Evolutionary conservation across 64 coral and sea anemone species (phyloP).

Genomic region (Montipora cactus): DNA sequence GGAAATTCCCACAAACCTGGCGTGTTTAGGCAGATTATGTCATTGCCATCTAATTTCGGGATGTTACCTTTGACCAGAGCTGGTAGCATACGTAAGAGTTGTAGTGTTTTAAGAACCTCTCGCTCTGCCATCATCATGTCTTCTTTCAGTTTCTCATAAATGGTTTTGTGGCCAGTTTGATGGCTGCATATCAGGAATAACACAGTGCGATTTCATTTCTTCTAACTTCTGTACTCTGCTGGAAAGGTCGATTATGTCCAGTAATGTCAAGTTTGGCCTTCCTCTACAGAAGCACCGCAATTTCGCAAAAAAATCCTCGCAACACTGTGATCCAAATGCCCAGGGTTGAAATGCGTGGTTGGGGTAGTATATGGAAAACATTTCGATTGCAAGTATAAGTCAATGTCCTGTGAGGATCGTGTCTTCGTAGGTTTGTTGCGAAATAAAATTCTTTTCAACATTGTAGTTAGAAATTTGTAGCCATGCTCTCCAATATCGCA

Average conservation of each 20-base stretch:
- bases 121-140: background rate
- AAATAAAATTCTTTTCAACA: no score
- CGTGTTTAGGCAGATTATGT: no score
- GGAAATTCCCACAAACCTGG: background rate
- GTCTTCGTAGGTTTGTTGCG: no score
- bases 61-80: no score
- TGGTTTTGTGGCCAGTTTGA: background rate
- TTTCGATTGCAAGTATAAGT: no score
- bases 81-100: constrained; percentile 22
- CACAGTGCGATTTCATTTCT: background rate
- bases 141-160: background rate
- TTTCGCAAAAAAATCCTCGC: constrained; percentile 49
- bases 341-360: constrained; percentile 10
- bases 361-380: no score
- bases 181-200: background rate
- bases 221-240: constrained; percentile 43
- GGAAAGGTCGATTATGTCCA: constrained; percentile 49
- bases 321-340: constrained; percentile 54
- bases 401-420: no score
- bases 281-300: constrained; percentile 39
- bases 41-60: no score
- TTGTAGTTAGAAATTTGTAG: no score
- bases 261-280: constrained; percentile 47
- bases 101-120: background rate
- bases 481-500: constrained; percentile 35